Percentiles rank a stretch among this genome's conserved stretches.
Conservation (phyloP, 2,113 vertebrate genomes). For the Polypterus senegalus region DNA sequence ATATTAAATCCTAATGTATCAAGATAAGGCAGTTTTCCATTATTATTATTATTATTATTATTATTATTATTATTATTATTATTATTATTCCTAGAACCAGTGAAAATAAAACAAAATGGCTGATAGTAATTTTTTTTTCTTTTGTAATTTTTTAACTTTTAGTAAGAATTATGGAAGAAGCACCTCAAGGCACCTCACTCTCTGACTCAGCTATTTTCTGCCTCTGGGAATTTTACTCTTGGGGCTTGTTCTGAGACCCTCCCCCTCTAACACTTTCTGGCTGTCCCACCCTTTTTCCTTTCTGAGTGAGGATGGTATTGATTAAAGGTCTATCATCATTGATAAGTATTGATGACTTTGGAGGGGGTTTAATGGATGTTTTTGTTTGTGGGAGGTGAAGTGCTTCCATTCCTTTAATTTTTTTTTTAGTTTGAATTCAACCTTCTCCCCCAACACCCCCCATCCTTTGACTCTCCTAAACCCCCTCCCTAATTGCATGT, state of each 20-base stretch:
- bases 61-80: too few species aligned
- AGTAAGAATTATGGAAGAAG: too few species aligned
- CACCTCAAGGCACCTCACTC: neutral
- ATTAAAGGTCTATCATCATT: conserved; percentile 46
- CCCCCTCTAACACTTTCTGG: conserved; percentile 33
- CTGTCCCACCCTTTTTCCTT: conserved; percentile 37
- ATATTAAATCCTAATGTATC: too few species aligned
- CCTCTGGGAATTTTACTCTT: conserved; percentile 35
- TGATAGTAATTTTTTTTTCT: too few species aligned
- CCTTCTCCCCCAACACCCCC: conserved; percentile 19
- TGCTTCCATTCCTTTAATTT: conserved; percentile 37
- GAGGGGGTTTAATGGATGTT: conserved; percentile 56
- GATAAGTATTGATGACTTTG: conserved; percentile 70
- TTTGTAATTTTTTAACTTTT: too few species aligned
- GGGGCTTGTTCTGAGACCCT: conserved; percentile 47
- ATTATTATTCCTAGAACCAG: too few species aligned
- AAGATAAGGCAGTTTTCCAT: too few species aligned
- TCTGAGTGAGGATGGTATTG: conserved; percentile 37
- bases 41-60: too few species aligned
- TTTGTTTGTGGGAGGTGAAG: conserved; percentile 46
- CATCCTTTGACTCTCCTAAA: neutral
- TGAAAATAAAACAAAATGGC: too few species aligned
- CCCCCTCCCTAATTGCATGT: conserved; percentile 53
- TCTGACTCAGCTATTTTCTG: conserved; percentile 13
- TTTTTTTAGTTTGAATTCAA: conserved; percentile 44